These are phyloP conservation scores for Xenopus laevis DNA, from an alignment of 2,113 vertebrate genomes.

Conservation along the genomic window DNA sequence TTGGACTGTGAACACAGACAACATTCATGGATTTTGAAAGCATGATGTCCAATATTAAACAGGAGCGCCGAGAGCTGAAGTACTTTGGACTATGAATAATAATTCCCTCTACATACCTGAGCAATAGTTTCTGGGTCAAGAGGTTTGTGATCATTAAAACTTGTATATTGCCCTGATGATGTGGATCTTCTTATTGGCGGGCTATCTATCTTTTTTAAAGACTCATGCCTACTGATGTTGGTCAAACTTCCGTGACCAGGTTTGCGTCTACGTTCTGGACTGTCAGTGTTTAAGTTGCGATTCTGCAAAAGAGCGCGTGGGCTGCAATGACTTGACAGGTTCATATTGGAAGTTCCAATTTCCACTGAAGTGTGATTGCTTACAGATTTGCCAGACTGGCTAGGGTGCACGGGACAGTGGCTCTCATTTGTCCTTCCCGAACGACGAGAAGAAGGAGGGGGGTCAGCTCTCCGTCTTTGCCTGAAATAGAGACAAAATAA, in stretches of 20 bases:
- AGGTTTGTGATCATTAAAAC: constrained; percentile 86
- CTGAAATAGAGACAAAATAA: constrained; percentile 57
- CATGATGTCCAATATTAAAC: too few species aligned
- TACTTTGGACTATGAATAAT: background rate
- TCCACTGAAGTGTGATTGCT: constrained; percentile 74
- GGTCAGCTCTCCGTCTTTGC: constrained; percentile 84
- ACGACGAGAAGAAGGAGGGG: constrained; percentile 77
- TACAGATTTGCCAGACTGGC: constrained; percentile 60
- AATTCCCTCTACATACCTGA: constrained; percentile 75
- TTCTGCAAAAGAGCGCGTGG: constrained; percentile 82
- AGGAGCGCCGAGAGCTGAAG: too few species aligned
- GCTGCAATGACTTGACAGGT: constrained; percentile 71
- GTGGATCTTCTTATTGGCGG: constrained; percentile 93
- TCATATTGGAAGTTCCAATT: constrained; percentile 69
- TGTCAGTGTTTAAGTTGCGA: constrained; percentile 77
- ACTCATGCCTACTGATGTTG: constrained; percentile 91
- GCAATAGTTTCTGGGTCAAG: constrained; percentile 95
- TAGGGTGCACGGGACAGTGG: constrained; percentile 83
- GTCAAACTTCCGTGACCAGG: constrained; percentile 86
- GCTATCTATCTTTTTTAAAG: constrained; percentile 90
- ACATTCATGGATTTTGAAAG: too few species aligned
- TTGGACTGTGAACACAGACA: too few species aligned
- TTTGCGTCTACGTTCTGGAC: constrained; percentile 82
- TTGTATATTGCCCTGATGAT: constrained; percentile 89
- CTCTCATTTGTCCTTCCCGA: constrained; percentile 81